These are phyloP conservation scores for Cybosia mesomella DNA, from an alignment of 2,888 invertebrate genomes.

Conservation along the genomic window DNA sequence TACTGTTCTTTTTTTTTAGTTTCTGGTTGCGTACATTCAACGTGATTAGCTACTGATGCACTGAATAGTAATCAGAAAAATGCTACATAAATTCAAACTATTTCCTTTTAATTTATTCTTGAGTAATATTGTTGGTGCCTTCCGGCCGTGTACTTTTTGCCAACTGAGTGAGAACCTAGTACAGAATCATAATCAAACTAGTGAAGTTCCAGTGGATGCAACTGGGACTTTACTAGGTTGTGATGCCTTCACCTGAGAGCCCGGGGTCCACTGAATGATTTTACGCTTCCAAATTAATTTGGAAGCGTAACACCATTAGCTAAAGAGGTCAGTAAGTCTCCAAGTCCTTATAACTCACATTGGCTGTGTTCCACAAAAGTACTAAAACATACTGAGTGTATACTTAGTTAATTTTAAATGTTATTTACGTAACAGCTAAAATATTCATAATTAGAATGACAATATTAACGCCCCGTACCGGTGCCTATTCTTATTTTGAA, in stretches of 20 bases:
- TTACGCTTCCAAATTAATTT: too few species aligned
- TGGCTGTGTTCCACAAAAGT: too few species aligned
- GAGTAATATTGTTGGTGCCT: neutral
- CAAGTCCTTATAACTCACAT: too few species aligned
- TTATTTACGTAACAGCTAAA: too few species aligned
- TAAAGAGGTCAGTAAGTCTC: too few species aligned
- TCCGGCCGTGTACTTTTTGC: neutral
- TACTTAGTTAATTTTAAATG: neutral
- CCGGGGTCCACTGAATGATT: too few species aligned
- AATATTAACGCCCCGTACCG: neutral
- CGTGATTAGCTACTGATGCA: neutral
- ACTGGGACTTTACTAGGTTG: too few species aligned
- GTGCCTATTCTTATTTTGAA: neutral
- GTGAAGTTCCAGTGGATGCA: too few species aligned
- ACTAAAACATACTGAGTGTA: too few species aligned
- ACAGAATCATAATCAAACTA: neutral
- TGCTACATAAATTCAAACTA: neutral
- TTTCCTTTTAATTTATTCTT: neutral
- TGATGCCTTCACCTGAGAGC: too few species aligned
- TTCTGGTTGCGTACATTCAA: neutral
- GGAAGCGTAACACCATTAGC: too few species aligned
- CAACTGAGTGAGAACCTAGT: neutral
- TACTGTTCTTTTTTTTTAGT: neutral
- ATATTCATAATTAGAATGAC: neutral
- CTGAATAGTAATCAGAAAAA: neutral